Conservation (phyloP, 2,113 vertebrate species). For the Fregata magnificens region DNA sequence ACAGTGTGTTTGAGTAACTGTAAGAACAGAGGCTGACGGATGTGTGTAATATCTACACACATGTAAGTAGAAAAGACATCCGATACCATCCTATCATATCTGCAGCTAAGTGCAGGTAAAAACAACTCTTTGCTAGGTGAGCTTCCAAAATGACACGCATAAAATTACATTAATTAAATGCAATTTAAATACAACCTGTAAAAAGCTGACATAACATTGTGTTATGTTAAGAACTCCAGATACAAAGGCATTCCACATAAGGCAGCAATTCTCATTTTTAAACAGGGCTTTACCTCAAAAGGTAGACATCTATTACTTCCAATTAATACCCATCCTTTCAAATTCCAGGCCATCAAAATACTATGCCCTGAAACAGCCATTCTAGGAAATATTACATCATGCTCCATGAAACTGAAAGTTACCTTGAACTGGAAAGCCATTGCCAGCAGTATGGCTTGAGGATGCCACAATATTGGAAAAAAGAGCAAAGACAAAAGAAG, state of each 20-base stretch:
- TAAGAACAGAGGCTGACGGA: background rate
- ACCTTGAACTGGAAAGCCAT: background rate
- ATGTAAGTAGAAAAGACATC: background rate
- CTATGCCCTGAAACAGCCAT: background rate
- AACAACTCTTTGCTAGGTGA: background rate
- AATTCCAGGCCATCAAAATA: background rate
- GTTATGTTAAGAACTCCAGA: background rate
- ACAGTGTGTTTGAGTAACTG: background rate
- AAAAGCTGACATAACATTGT: background rate
- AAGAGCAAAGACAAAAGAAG: background rate
- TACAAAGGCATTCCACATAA: background rate
- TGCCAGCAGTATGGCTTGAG: background rate
- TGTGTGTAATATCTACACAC: accelerated
- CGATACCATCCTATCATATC: background rate
- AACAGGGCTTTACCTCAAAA: background rate
- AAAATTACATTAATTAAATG: background rate
- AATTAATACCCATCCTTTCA: background rate
- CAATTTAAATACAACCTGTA: background rate
- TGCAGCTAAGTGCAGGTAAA: background rate
- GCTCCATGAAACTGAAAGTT: background rate
- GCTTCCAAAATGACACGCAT: background rate
- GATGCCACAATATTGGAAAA: background rate
- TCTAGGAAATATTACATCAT: background rate
- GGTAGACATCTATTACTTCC: background rate
- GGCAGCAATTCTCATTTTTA: background rate